A percentile compares a stretch with the other conserved stretches of the same genome.
These are phyloP conservation scores for Melanargia galathea DNA, from an alignment of 2,888 invertebrate genomes.

Conservation along the genomic window DNA sequence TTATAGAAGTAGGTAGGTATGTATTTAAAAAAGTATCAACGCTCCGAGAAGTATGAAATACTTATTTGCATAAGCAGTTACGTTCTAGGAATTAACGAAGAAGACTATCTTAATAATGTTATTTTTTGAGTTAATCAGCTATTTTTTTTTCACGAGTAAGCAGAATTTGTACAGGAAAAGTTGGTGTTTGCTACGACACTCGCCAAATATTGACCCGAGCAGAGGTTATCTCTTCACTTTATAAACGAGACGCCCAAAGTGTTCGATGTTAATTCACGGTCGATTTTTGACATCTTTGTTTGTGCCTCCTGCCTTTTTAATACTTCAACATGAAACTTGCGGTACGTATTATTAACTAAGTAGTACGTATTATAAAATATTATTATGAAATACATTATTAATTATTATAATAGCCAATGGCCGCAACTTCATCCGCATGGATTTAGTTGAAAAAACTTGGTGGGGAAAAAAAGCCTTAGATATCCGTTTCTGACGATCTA, in stretches of 20 bases:
- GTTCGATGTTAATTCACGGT: slow-evolving; percentile 5
- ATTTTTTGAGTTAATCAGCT: slow-evolving; percentile 8
- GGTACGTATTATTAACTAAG: not conserved
- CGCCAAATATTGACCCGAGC: slow-evolving; percentile 49
- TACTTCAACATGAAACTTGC: slow-evolving; percentile 15
- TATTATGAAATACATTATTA: not conserved
- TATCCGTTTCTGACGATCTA: too few species aligned
- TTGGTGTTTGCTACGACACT: slow-evolving; percentile 22
- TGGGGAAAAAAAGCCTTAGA: too few species aligned
- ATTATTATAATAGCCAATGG: too few species aligned
- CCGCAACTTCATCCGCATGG: too few species aligned
- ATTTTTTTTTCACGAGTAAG: slow-evolving; percentile 3
- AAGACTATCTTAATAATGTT: not conserved
- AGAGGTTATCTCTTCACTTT: slow-evolving; percentile 40
- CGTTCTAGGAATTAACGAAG: not conserved
- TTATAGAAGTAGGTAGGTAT: too few species aligned
- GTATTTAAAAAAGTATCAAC: too few species aligned
- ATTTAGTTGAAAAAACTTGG: too few species aligned
- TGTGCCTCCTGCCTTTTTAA: not conserved
- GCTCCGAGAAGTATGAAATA: not conserved
- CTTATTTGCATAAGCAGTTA: not conserved
- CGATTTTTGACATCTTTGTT: slow-evolving; percentile 12
- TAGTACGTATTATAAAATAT: not conserved
- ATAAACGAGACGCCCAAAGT: slow-evolving; percentile 27
- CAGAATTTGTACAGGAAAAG: slow-evolving; percentile 15